Base-by-base conservation (phyloP, 1,140 invertebrate species). In the Stegodyphus dumicola region DNA sequence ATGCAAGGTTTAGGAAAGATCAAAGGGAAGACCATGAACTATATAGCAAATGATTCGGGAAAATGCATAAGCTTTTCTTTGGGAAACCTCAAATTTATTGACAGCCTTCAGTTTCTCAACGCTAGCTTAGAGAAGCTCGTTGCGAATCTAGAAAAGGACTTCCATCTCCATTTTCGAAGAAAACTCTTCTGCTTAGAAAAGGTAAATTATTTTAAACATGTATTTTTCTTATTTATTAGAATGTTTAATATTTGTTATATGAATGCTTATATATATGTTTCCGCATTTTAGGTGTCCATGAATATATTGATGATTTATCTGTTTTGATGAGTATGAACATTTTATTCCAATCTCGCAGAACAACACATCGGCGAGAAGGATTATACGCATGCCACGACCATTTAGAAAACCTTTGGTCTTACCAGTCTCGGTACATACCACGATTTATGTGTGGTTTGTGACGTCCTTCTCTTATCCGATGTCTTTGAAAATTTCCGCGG, bases 401-500 rank as follows among this genome's bases (percentile, higher is more conserved):
- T 66, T 6, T 66, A n/a, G 65, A n/a, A 66, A 6, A 66, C 7
- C 6, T 66, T 66, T 17, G n/a, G n/a, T 6, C 7, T 66, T 10
- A 66, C 7, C 7, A 66, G 7, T 10, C 65, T 66, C 7, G 65
- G 65, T 6, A 6, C 7, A 66, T 66, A 66, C n/a, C 65, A 66
- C n/a, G 65, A 66, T 17, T 66, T 66, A 6, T 66, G n/a, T 66
- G 65, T 66, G 13, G n/a, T 6, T 6, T 69, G 6, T 7, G 67
- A 70, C 33, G 18, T 18, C 17, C n/a, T 78, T 11, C 17, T 67
- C 5, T 17, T 78, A 5, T 6, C 18, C 5, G 88, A 89, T 70
- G 87, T 89, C 0, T 88, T 89, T 70, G 83, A 90, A 80, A 87
- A 83, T 18, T 89, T 90, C 79, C 56, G 89, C 78, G 73, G 87